Evolutionary conservation across 2,113 vertebrate species (phyloP).

Genomic region (Calypte anna): DNA sequence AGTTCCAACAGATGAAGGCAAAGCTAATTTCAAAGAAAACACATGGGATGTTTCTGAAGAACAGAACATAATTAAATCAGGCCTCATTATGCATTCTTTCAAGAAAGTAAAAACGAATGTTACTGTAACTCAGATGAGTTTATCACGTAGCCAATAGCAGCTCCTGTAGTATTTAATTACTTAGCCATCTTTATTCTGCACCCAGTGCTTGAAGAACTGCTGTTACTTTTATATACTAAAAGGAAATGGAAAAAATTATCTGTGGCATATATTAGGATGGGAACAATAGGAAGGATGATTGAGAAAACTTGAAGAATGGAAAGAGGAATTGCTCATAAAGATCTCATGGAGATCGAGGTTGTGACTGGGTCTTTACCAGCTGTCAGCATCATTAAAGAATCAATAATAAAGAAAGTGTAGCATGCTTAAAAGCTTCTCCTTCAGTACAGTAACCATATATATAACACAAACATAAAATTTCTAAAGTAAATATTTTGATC

Average conservation of each 20-base stretch:
- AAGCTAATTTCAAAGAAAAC: slow-evolving; percentile 61
- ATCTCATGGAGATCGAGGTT: neutral
- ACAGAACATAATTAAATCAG: slow-evolving; percentile 45
- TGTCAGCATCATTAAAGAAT: neutral
- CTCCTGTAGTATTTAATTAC: slow-evolving; percentile 37
- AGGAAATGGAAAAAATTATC: neutral
- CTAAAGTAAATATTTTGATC: neutral
- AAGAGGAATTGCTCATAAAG: neutral
- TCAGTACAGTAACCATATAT: neutral
- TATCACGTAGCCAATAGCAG: slow-evolving; percentile 16
- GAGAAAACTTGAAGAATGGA: neutral
- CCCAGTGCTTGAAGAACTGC: neutral
- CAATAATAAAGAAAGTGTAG: neutral
- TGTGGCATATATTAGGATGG: neutral
- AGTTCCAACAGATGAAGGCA: slow-evolving; percentile 37
- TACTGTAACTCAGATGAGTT: slow-evolving; percentile 19
- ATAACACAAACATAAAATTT: neutral
- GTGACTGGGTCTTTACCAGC: neutral
- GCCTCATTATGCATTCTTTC: slow-evolving; percentile 51
- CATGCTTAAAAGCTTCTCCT: neutral
- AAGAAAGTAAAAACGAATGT: slow-evolving; percentile 3
- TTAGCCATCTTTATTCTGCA: slow-evolving; percentile 1
- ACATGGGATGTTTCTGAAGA: slow-evolving; percentile 37
- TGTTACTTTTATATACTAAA: neutral
- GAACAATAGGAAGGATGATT: neutral